Evolutionary conservation across 2,113 vertebrate species (phyloP).

Genomic region (Lepisosteus oculatus): DNA sequence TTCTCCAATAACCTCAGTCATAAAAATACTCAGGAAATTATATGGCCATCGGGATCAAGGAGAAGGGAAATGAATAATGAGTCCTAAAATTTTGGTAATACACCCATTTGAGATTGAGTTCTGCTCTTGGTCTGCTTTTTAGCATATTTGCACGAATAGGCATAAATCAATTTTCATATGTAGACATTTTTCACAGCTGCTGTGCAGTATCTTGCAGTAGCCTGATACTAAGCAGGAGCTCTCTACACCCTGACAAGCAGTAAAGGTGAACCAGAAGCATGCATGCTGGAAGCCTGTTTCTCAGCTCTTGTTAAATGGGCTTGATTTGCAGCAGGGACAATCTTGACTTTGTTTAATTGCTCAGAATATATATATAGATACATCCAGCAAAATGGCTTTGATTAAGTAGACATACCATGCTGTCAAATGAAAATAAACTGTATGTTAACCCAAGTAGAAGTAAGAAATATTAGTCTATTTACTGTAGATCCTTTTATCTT

Average conservation of each 20-base stretch:
- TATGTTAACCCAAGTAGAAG: too few relatives aligned
- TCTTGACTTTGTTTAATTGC: too few relatives aligned
- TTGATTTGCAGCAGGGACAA: background rate
- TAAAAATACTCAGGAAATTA: conserved; percentile 37
- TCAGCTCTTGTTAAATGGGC: background rate
- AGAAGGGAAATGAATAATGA: conserved; percentile 37
- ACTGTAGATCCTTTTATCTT: too few relatives aligned
- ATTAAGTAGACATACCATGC: too few relatives aligned
- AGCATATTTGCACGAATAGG: conserved; percentile 37
- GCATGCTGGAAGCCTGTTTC: background rate
- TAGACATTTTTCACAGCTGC: conserved; percentile 12
- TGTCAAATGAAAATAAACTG: too few relatives aligned
- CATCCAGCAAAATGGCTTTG: too few relatives aligned
- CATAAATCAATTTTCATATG: conserved; percentile 38
- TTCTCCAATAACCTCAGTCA: conserved; percentile 24
- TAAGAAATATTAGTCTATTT: too few relatives aligned
- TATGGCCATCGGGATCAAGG: conserved; percentile 44
- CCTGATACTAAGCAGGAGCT: background rate
- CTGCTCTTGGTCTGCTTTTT: conserved; percentile 29
- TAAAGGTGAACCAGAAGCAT: background rate
- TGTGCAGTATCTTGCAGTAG: background rate
- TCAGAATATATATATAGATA: too few relatives aligned
- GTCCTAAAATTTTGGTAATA: conserved; percentile 37
- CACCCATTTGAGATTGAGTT: conserved; percentile 34
- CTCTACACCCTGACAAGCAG: background rate